These are phyloP conservation scores for Salvator merianae DNA, from an alignment of 2,113 vertebrate genomes.

Conservation along the genomic window DNA sequence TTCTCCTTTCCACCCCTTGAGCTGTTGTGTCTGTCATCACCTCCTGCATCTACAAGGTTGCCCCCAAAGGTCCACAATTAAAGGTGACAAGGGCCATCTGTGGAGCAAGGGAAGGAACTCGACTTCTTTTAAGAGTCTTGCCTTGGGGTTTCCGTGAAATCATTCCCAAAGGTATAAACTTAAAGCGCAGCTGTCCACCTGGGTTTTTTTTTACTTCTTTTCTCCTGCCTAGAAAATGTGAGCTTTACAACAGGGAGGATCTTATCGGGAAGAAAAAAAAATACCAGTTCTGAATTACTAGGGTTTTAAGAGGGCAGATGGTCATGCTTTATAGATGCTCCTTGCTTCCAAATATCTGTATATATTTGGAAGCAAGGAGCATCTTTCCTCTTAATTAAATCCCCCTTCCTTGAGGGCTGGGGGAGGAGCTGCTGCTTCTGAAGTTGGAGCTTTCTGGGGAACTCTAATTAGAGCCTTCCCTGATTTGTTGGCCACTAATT, in stretches of 20 bases:
- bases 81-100: neutral
- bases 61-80: neutral
- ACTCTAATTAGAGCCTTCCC: constrained; percentile 63
- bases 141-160: neutral
- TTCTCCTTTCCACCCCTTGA: neutral
- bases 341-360: too few species aligned
- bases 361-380: constrained; percentile 45
- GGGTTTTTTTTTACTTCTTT: neutral
- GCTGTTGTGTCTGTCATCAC: neutral
- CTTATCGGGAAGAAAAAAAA: constrained; percentile 33
- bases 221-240: constrained; percentile 1
- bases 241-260: constrained; percentile 57
- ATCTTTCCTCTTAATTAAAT: constrained; percentile 64
- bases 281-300: constrained; percentile 22
- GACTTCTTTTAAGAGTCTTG: neutral
- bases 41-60: neutral
- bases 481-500: constrained; percentile 61
- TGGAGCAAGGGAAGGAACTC: neutral
- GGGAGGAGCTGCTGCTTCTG: constrained; percentile 48
- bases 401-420: constrained; percentile 41
- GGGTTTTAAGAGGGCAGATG: constrained; percentile 67
- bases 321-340: too few species aligned
- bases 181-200: constrained; percentile 7
- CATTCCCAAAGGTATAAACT: neutral
- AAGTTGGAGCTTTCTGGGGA: constrained; percentile 53